Percentiles rank a stretch among this genome's conserved stretches.
Evolutionary conservation across 2,888 invertebrate species (phyloP).

Genomic region (Leucophenga maculata): DNA sequence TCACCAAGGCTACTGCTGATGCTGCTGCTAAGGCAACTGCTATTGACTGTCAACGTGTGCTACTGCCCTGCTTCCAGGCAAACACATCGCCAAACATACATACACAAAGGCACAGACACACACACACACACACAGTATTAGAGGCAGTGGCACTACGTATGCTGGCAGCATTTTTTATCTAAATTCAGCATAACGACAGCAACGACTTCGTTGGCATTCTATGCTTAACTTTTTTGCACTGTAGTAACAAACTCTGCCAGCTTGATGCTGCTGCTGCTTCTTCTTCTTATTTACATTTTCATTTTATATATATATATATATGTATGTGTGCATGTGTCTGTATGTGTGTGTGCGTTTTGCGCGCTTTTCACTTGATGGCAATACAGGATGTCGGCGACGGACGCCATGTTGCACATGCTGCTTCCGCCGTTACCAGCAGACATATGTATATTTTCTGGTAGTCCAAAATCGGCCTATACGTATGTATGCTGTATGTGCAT

Average conservation of each 20-base stretch:
- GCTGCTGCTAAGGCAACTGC: background rate
- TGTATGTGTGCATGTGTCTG: background rate
- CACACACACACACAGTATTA: background rate
- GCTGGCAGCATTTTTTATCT: conserved; percentile 6
- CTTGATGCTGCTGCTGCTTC: background rate
- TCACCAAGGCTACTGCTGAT: background rate
- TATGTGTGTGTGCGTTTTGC: background rate
- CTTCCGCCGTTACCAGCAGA: background rate
- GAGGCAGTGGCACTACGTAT: background rate
- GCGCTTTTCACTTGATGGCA: background rate
- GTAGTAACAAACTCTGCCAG: background rate
- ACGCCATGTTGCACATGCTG: conserved; percentile 25
- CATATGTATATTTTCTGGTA: background rate
- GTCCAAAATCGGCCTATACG: background rate
- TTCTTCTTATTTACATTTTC: background rate
- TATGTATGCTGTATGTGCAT: background rate
- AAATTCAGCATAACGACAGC: conserved; percentile 8
- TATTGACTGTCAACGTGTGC: conserved; percentile 25
- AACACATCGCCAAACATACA: conserved; percentile 2
- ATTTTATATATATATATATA: background rate
- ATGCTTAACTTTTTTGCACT: conserved; percentile 14
- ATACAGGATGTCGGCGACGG: background rate
- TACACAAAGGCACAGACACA: conserved; percentile 18
- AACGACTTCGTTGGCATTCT: background rate
- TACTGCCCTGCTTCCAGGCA: conserved; percentile 21